A percentile compares a stretch with the other conserved stretches of the same genome.
Conservation (phyloP, 2,888 invertebrate genomes). For the Prosapia bicincta region DNA sequence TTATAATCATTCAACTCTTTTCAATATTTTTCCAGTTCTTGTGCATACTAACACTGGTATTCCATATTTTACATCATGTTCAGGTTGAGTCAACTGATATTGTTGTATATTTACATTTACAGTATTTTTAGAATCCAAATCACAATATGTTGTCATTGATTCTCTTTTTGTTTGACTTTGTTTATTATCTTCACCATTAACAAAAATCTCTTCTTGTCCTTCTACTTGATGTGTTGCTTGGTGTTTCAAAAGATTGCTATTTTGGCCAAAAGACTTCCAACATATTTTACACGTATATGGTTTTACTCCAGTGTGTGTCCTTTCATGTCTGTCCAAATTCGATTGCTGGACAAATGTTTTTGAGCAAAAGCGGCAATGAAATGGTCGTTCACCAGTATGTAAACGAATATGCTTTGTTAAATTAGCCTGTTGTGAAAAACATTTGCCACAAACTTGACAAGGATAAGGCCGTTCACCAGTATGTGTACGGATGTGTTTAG, state of each 20-base stretch:
- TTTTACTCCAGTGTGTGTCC: slow-evolving; percentile 38
- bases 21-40: slow-evolving; percentile 30
- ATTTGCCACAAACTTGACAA: slow-evolving; percentile 36
- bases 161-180: background rate
- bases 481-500: slow-evolving; percentile 38
- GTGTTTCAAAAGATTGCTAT: slow-evolving; percentile 38
- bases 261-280: slow-evolving; percentile 37
- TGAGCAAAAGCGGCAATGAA: slow-evolving; percentile 36
- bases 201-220: background rate
- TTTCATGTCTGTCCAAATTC: slow-evolving; percentile 38
- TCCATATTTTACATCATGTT: slow-evolving; percentile 10
- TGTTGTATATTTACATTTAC: slow-evolving; percentile 5
- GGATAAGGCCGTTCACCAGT: slow-evolving; percentile 38
- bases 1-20: slow-evolving; percentile 18
- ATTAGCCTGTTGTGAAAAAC: slow-evolving; percentile 37
- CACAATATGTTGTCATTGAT: background rate
- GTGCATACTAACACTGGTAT: slow-evolving; percentile 30
- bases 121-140: background rate
- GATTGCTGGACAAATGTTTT: slow-evolving; percentile 39
- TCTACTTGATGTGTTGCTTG: slow-evolving; percentile 31
- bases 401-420: slow-evolving; percentile 36
- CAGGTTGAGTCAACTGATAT: background rate
- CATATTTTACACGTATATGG: slow-evolving; percentile 38
- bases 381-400: slow-evolving; percentile 38
- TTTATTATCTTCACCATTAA: background rate